Evolutionary conservation across 2,888 invertebrate species (phyloP), one percentile per base, ranked within the genome.

Genomic region (Xestobium rufovillosum): DNA sequence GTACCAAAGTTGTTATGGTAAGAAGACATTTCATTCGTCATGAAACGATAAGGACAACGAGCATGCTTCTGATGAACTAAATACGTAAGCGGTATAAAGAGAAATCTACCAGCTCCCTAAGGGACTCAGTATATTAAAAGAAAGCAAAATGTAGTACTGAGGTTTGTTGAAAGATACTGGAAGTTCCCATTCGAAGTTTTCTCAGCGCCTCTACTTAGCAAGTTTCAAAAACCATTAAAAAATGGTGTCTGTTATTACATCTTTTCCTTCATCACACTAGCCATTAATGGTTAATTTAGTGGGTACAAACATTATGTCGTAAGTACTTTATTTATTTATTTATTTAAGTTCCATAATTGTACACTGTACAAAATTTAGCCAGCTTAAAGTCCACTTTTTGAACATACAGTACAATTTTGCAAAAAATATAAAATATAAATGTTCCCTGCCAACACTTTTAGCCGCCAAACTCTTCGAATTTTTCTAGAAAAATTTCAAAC

Each of bases 151-250:
- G n/a, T n/a, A n/a, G n/a, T n/a, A n/a, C n/a, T n/a, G n/a, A n/a
- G n/a, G n/a, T n/a, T n/a, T n/a, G n/a, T n/a, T n/a, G n/a, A n/a
- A n/a, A n/a, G n/a, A n/a, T n/a, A n/a, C n/a, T n/a, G n/a, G n/a
- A n/a, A n/a, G n/a, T n/a, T n/a, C n/a, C n/a, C n/a, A n/a, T n/a
- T n/a, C n/a, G n/a, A n/a, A n/a, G n/a, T n/a, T n/a, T n/a, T n/a
- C n/a, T n/a, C n/a, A n/a, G n/a, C n/a, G n/a, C n/a, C n/a, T n/a
- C n/a, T n/a, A n/a, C n/a, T n/a, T n/a, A n/a, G n/a, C n/a, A n/a
- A n/a, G n/a, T n/a, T n/a, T n/a, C n/a, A n/a, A n/a, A 19, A 19
- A 19, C 23, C 23, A 19, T 19, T 19, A n/a, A 19, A n/a, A 19
- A 19, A 19, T 19, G n/a, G 23, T 19, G 23, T 19, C 23, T n/a